These are phyloP conservation scores for Clavelina lepadiformis DNA, from an alignment of 23 tunicate genomes.

Conservation along the genomic window DNA sequence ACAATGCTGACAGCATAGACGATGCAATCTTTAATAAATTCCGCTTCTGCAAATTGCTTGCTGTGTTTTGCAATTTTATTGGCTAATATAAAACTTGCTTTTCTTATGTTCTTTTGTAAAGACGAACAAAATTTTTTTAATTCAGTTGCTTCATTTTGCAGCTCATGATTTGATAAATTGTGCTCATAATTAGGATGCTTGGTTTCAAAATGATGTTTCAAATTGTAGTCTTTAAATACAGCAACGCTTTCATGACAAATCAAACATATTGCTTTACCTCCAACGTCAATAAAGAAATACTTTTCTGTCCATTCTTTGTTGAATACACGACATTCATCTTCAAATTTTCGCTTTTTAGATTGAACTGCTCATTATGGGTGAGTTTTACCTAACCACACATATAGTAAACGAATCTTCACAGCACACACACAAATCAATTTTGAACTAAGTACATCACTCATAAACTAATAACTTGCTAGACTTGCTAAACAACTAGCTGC, in stretches of 20 bases:
- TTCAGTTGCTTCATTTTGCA: constrained; percentile 22
- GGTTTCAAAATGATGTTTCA: constrained; percentile 26
- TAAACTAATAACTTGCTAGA: too few relatives aligned
- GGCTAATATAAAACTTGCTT: constrained; percentile 19
- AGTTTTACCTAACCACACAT: too few relatives aligned
- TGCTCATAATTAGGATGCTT: constrained; percentile 24
- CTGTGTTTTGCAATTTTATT: constrained; percentile 13
- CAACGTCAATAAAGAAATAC: constrained; percentile 32
- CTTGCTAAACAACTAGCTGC: too few relatives aligned
- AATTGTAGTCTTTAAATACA: constrained; percentile 34
- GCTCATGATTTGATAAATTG: constrained; percentile 25
- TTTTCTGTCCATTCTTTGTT: constrained; percentile 33
- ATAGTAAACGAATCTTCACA: too few relatives aligned
- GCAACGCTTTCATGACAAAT: constrained; percentile 34
- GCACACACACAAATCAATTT: too few relatives aligned
- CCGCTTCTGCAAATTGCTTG: constrained; percentile 28
- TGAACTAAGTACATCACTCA: too few relatives aligned
- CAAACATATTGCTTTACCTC: constrained; percentile 32
- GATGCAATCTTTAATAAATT: constrained; percentile 38
- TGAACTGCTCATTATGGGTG: background rate
- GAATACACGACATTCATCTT: constrained; percentile 26
- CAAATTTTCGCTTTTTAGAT: constrained; percentile 30
- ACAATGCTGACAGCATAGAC: constrained; percentile 14
- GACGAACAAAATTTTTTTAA: constrained; percentile 20
- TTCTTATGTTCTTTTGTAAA: constrained; percentile 12